These are phyloP conservation scores for Dicyrtomina minuta DNA, from an alignment of 2,888 invertebrate genomes.

Conservation along the genomic window DNA sequence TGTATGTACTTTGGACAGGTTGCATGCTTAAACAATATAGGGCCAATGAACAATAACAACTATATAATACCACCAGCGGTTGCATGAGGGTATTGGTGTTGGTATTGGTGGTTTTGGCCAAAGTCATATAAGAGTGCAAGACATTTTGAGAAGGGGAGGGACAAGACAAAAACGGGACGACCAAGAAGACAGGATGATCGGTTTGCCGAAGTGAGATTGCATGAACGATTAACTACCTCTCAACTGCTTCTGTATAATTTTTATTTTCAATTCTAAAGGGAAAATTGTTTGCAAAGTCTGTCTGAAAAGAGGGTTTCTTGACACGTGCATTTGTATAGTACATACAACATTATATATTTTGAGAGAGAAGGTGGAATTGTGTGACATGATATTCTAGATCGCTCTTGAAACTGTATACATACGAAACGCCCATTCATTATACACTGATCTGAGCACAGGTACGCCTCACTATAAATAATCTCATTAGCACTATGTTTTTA, in stretches of 20 bases:
- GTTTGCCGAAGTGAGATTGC: constrained; percentile 19
- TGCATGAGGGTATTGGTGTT: too few species aligned
- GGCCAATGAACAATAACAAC: too few species aligned
- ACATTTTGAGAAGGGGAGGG: constrained; percentile 21
- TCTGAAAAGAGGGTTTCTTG: not conserved
- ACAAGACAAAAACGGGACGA: constrained; percentile 2
- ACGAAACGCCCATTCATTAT: constrained; percentile 47
- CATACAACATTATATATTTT: not conserved
- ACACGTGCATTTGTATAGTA: not conserved
- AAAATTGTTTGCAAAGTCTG: constrained; percentile 2
- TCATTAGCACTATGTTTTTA: constrained; percentile 46
- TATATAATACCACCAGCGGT: too few species aligned
- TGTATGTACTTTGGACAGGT: too few species aligned
- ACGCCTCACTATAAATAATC: constrained; percentile 49
- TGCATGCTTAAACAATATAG: too few species aligned
- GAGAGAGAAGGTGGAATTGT: constrained; percentile 24
- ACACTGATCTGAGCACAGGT: constrained; percentile 37
- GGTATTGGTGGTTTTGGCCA: too few species aligned
- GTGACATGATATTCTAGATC: constrained; percentile 37
- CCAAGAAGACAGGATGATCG: constrained; percentile 26
- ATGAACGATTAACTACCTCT: constrained; percentile 11
- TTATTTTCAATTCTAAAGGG: not conserved
- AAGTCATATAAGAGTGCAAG: too few species aligned
- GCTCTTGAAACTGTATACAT: constrained; percentile 28
- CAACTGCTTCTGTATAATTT: constrained; percentile 2